A percentile compares a stretch with the other conserved stretches of the same genome.
phyloP scores from a whole-genome alignment of 2,888 invertebrate genomes.

The Protophormia terraenovae region DNA sequence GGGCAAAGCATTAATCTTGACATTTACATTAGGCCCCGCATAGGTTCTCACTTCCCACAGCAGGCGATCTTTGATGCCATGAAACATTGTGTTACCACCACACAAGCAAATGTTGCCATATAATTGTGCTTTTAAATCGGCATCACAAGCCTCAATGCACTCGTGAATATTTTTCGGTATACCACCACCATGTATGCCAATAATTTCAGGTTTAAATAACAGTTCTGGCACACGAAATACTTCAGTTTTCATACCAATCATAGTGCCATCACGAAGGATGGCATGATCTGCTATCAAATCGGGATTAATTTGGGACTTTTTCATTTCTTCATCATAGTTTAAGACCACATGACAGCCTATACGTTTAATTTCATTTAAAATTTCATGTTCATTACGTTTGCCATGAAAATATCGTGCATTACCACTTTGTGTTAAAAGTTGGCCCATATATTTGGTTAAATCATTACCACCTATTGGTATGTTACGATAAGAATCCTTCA shows the following conservation, averaged over 20 bases:
- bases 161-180: conserved; percentile 28
- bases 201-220: conserved; percentile 32
- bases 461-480: conserved; percentile 47
- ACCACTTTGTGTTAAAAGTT: neutral
- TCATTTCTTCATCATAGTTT: conserved; percentile 28
- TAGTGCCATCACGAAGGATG: conserved; percentile 5
- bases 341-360: conserved; percentile 15
- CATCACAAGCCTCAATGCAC: conserved; percentile 15
- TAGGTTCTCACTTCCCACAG: conserved; percentile 33
- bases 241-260: conserved; percentile 2
- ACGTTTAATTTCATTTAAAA: conserved; percentile 40
- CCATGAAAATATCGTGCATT: conserved; percentile 12
- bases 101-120: conserved; percentile 31
- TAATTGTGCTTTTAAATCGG: neutral
- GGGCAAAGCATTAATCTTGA: conserved; percentile 2
- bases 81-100: conserved; percentile 47
- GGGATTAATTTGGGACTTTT: neutral
- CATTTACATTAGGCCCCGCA: conserved; percentile 5
- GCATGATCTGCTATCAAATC: neutral
- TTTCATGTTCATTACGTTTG: conserved; percentile 29
- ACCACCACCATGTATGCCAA: conserved; percentile 16
- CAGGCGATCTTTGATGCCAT: conserved; percentile 21
- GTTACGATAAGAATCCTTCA: conserved; percentile 3
- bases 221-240: conserved; percentile 34
- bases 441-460: conserved; percentile 28